Conservation (phyloP, 2,888 invertebrate species). For the Xanthostigma xanthostigma region DNA sequence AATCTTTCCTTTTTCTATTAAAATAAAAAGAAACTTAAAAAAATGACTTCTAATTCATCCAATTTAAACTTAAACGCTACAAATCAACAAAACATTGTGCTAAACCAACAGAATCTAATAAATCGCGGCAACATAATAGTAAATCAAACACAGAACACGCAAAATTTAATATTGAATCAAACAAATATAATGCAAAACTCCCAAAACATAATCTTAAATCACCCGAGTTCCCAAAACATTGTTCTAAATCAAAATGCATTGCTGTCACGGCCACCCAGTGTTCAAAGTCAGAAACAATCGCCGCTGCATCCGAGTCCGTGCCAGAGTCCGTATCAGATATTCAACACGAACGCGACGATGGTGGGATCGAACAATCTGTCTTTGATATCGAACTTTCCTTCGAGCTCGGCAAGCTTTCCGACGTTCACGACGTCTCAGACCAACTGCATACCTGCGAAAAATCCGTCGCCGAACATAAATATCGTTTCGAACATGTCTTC, state of each 20-base stretch:
- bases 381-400: slow-evolving; percentile 15
- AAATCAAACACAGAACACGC: slow-evolving; percentile 6
- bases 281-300: slow-evolving; percentile 5
- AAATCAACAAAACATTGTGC: slow-evolving; percentile 6
- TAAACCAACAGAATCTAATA: slow-evolving; percentile 6
- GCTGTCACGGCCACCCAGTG: slow-evolving; percentile 1
- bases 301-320: slow-evolving; percentile 5
- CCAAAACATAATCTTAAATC: slow-evolving; percentile 5
- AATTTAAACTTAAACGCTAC: slow-evolving; percentile 5
- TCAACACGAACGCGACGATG: slow-evolving; percentile 30
- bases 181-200: slow-evolving; percentile 7
- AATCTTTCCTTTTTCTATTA: no score
- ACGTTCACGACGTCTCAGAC: neutral
- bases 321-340: slow-evolving; percentile 22
- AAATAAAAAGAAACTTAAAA: neutral
- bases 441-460: neutral
- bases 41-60: slow-evolving; percentile 5
- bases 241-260: slow-evolving; percentile 5
- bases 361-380: slow-evolving; percentile 30
- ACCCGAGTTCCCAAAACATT: slow-evolving; percentile 5
- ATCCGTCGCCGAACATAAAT: slow-evolving; percentile 1
- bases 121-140: slow-evolving; percentile 6
- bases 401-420: neutral
- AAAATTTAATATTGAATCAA: slow-evolving; percentile 7
- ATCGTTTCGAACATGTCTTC: slow-evolving; percentile 1